Evolutionary conservation across 2,888 invertebrate species (phyloP).

Genomic region (Athalia rosae): DNA sequence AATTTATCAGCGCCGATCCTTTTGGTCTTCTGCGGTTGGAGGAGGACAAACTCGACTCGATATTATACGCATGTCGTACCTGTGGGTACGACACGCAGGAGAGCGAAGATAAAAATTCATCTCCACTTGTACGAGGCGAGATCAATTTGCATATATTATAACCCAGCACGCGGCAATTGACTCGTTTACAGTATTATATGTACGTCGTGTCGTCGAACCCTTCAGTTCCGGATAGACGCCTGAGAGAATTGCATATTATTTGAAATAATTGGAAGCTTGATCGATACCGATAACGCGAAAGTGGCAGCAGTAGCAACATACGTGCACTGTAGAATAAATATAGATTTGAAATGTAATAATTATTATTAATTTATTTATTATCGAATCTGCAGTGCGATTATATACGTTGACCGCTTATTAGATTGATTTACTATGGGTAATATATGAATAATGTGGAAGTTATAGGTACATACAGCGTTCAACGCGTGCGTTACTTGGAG

Average conservation of each 20-base stretch:
- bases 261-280: slow-evolving; percentile 8
- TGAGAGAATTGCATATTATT: slow-evolving; percentile 5
- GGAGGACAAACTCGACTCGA: background rate
- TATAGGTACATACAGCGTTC: too few species aligned
- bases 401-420: too few species aligned
- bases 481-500: too few species aligned
- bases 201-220: slow-evolving; percentile 31
- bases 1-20: too few species aligned
- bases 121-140: slow-evolving; percentile 20
- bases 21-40: background rate
- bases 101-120: background rate
- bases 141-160: slow-evolving; percentile 37
- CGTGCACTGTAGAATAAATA: background rate
- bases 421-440: too few species aligned
- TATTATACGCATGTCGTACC: background rate
- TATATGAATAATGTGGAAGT: too few species aligned
- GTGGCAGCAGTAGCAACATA: background rate
- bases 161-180: background rate
- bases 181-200: background rate
- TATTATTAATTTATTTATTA: background rate
- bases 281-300: slow-evolving; percentile 12
- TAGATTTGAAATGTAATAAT: background rate
- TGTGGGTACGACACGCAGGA: background rate
- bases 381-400: too few species aligned
- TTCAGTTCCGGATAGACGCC: slow-evolving; percentile 18